Evolutionary conservation across 2,888 invertebrate species (phyloP).

Genomic region (Panzeria rudis): DNA sequence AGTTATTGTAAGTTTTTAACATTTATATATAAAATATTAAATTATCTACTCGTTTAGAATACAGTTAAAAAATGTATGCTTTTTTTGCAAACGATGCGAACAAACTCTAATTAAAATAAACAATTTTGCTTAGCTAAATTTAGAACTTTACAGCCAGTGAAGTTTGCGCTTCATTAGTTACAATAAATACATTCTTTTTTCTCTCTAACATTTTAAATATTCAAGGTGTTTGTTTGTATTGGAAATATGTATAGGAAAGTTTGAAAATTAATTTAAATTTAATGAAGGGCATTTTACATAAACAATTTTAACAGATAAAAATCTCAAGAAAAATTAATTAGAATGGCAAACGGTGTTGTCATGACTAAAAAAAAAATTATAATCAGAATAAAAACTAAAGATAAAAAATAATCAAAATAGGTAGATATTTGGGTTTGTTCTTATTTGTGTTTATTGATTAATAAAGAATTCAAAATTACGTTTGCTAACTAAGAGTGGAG

Average conservation of each 20-base stretch:
- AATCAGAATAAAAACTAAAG: no score
- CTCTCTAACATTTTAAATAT: not conserved
- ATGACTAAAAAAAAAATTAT: not conserved
- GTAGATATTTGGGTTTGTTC: no score
- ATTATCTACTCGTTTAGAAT: not conserved
- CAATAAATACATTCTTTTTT: not conserved
- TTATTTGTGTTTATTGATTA: not conserved
- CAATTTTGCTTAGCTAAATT: conserved; percentile 6
- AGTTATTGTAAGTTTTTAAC: not conserved
- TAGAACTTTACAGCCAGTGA: conserved; percentile 48
- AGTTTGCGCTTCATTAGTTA: conserved; percentile 55
- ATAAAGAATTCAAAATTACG: no score
- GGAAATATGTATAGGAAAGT: not conserved
- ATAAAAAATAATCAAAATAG: no score
- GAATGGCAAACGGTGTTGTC: not conserved
- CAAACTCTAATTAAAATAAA: not conserved
- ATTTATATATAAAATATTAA: not conserved
- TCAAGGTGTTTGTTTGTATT: not conserved
- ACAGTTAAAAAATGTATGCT: not conserved
- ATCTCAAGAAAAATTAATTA: not conserved
- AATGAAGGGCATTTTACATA: not conserved
- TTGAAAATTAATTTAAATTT: no score
- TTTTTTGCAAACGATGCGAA: not conserved
- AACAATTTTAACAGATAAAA: not conserved
- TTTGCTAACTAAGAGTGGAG: no score